These are phyloP conservation scores for Gymnocypris eckloni DNA, from an alignment of 2,797 vertebrate genomes.

Conservation along the genomic window DNA sequence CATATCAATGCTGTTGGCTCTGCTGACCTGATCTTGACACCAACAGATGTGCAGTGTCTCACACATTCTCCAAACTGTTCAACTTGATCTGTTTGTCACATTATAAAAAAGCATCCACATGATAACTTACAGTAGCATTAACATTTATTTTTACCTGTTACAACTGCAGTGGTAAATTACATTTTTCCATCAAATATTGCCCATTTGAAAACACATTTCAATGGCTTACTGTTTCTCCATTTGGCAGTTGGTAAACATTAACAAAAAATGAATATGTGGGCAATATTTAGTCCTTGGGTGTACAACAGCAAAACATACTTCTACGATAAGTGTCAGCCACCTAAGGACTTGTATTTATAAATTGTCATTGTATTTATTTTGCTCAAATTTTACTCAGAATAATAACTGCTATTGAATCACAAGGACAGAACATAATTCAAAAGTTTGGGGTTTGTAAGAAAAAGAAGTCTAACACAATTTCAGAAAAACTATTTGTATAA, in stretches of 20 bases:
- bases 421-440: not conserved
- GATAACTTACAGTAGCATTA: not conserved
- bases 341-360: not conserved
- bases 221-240: not conserved
- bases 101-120: not conserved
- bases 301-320: not conserved
- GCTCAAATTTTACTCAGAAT: not conserved
- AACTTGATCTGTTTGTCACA: not conserved
- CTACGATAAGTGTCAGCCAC: not conserved
- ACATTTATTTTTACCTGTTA: not conserved
- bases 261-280: not conserved
- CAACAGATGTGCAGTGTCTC: conserved; percentile 25
- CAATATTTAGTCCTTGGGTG: not conserved
- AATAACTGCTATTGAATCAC: not conserved
- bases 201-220: not conserved
- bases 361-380: not conserved
- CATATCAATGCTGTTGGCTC: conserved; percentile 34
- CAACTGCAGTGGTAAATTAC: not conserved
- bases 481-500: not conserved
- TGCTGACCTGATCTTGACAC: conserved; percentile 12
- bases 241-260: not conserved
- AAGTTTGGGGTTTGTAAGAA: not conserved
- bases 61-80: conserved; percentile 12
- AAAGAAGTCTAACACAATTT: not conserved
- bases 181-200: not conserved